A percentile compares a stretch with the other conserved stretches of the same genome.
phyloP scores from a whole-genome alignment of 2,113 vertebrate genomes.

The Naja naja region DNA sequence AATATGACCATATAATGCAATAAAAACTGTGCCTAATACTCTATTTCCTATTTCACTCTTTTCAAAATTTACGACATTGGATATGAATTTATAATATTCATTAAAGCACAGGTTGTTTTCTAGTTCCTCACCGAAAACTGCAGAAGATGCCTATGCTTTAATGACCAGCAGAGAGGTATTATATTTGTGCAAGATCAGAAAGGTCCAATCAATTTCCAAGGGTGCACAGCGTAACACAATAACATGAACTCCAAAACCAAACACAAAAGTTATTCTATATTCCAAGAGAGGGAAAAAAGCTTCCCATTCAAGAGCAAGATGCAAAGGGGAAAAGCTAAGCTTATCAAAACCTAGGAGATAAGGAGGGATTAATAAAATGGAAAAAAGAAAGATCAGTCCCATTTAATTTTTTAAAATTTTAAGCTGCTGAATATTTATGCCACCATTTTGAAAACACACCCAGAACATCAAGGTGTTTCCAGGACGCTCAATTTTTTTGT shows the following conservation, averaged over 20 bases:
- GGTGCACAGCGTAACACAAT: neutral
- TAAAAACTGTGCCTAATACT: rapidly evolving
- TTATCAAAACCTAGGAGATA: neutral
- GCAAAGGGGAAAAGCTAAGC: neutral
- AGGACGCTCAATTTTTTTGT: rapidly evolving
- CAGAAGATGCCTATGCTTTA: neutral
- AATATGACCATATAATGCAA: rapidly evolving
- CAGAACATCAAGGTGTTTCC: rapidly evolving
- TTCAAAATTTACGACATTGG: neutral
- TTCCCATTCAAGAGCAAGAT: neutral
- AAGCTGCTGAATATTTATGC: neutral
- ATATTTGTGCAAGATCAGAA: neutral
- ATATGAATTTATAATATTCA: neutral
- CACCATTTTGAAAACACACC: neutral
- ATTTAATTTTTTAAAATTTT: neutral
- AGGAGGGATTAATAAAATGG: neutral
- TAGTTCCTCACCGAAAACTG: neutral
- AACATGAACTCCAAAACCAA: neutral
- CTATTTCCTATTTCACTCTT: neutral
- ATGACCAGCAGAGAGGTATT: neutral
- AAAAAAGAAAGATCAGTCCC: neutral
- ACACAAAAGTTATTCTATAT: neutral
- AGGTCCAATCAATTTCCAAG: neutral
- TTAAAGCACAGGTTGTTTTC: neutral
- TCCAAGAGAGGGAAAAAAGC: neutral